Conservation (phyloP, 35 echinoderm and acorn worm species). For the Anneissia japonica region DNA sequence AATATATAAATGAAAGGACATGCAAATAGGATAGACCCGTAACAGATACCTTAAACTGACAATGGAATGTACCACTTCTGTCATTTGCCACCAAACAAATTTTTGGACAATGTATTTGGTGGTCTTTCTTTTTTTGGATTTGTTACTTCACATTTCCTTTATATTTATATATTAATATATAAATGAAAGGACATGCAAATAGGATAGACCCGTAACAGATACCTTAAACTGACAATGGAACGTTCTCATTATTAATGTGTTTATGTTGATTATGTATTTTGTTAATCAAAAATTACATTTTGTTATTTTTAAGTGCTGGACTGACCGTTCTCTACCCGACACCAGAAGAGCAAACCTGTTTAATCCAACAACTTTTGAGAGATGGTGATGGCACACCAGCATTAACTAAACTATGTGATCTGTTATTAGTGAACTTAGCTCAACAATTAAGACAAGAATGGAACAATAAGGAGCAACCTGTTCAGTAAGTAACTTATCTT, state of each 20-base stretch:
- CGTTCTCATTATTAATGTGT: neutral
- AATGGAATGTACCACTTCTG: neutral
- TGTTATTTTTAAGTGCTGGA: conserved; percentile 46
- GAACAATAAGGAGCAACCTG: neutral
- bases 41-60: neutral
- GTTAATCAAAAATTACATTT: too few relatives aligned
- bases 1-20: neutral
- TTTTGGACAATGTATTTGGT: too few relatives aligned
- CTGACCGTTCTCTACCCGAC: conserved; percentile 36
- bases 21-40: neutral
- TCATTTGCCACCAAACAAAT: neutral
- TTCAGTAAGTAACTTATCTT: neutral
- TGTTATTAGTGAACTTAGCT: conserved; percentile 52
- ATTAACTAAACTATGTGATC: conserved; percentile 41
- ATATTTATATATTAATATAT: too few relatives aligned
- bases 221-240: neutral
- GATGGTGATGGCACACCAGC: conserved; percentile 39
- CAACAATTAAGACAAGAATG: conserved; percentile 45
- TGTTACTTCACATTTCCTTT: too few relatives aligned
- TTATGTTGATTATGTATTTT: too few relatives aligned
- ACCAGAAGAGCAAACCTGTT: conserved; percentile 42
- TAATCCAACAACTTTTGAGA: conserved; percentile 42
- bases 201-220: neutral
- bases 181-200: neutral
- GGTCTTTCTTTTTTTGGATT: too few relatives aligned